Evolutionary conservation across 2,113 vertebrate species (phyloP).

Genomic region (Connochaetes taurinus): DNA sequence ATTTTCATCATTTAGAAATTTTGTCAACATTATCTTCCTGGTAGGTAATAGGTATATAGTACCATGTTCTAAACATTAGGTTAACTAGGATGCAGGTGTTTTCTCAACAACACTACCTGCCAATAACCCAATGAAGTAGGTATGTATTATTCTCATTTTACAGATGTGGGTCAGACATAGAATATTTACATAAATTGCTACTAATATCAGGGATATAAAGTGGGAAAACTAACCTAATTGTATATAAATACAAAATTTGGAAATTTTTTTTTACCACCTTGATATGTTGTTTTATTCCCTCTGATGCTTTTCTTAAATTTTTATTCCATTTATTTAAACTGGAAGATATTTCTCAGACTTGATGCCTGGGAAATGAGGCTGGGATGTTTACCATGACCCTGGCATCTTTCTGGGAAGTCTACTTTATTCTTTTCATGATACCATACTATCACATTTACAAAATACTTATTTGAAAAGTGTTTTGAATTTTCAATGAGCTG

Average conservation of each 20-base stretch:
- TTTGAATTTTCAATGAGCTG: background rate
- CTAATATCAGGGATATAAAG: background rate
- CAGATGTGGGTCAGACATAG: background rate
- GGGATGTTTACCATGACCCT: background rate
- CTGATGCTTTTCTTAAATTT: background rate
- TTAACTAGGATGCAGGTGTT: background rate
- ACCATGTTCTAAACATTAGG: background rate
- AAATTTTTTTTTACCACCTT: background rate
- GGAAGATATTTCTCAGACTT: background rate
- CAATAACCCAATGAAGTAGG: background rate
- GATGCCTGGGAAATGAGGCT: background rate
- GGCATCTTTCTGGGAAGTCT: background rate
- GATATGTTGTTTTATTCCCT: background rate
- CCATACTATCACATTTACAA: background rate
- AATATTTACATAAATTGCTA: background rate
- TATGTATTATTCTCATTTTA: background rate
- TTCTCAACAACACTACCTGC: background rate
- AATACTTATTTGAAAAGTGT: background rate
- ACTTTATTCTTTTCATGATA: background rate
- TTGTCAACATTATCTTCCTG: background rate
- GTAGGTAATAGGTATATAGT: background rate
- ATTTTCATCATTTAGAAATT: background rate
- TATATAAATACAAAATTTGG: background rate
- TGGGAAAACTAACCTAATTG: background rate
- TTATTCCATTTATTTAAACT: background rate